phyloP scores from a whole-genome alignment of 2,113 vertebrate genomes.

The Chaetodon auriga region DNA sequence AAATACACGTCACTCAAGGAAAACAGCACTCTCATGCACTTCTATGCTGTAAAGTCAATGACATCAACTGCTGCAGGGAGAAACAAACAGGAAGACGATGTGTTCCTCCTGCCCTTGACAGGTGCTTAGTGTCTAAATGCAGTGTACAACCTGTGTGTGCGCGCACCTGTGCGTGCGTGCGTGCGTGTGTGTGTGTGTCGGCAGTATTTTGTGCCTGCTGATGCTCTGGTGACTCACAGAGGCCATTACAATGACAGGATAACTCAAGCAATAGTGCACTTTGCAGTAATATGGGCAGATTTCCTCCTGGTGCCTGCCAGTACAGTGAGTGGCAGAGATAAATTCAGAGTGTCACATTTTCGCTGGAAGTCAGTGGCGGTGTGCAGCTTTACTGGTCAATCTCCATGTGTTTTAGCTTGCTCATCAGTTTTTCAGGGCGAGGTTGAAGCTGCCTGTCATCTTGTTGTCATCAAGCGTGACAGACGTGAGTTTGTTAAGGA shows the following conservation, averaged over 20 bases:
- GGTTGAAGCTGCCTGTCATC: constrained; percentile 41
- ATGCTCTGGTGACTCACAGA: constrained; percentile 41
- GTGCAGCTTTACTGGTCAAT: not conserved
- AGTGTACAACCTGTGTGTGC: constrained; percentile 1
- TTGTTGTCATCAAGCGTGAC: constrained; percentile 48
- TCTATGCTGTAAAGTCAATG: constrained; percentile 43
- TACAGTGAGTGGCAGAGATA: constrained; percentile 5
- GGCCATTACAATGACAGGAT: constrained; percentile 29
- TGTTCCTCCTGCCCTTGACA: constrained; percentile 54
- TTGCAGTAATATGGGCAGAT: constrained; percentile 33
- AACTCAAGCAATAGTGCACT: constrained; percentile 25
- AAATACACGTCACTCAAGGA: constrained; percentile 41
- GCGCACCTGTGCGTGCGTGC: constrained; percentile 7
- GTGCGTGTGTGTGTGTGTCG: not conserved
- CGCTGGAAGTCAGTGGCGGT: not conserved
- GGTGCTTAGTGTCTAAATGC: constrained; percentile 48
- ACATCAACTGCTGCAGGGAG: constrained; percentile 35
- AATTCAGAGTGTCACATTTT: not conserved
- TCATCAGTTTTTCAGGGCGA: constrained; percentile 39
- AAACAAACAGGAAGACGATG: constrained; percentile 32
- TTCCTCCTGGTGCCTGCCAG: not conserved
- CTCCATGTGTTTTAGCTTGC: constrained; percentile 27
- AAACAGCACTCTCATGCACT: constrained; percentile 39
- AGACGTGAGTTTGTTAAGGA: constrained; percentile 19
- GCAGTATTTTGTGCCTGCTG: constrained; percentile 5